These are phyloP conservation scores for Agrotis segetum DNA, from an alignment of 2,888 invertebrate genomes.

Conservation along the genomic window DNA sequence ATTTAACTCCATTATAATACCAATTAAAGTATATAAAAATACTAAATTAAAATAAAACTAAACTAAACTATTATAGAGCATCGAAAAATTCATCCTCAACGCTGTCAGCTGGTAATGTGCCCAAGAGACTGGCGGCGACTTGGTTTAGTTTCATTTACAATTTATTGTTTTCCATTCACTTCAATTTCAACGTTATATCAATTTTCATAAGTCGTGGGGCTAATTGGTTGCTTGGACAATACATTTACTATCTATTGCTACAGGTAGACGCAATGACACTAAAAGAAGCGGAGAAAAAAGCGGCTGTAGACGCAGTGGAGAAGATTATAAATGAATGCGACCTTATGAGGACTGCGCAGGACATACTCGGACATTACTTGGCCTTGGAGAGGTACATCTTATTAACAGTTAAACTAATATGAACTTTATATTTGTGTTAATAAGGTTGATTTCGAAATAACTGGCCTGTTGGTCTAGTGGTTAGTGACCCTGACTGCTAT, in stretches of 20 bases:
- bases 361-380: conserved; percentile 96
- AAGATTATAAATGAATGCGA: conserved; percentile 93
- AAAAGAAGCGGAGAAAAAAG: conserved; percentile 70
- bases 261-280: conserved; percentile 76
- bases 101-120: too few relatives aligned
- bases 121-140: too few relatives aligned
- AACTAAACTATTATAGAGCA: too few relatives aligned
- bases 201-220: neutral
- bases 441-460: neutral
- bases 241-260: neutral
- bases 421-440: neutral
- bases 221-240: neutral
- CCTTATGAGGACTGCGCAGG: conserved; percentile 95
- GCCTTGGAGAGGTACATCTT: conserved; percentile 94
- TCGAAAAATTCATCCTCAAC: too few relatives aligned
- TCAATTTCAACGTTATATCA: neutral
- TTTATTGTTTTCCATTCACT: neutral
- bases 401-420: neutral
- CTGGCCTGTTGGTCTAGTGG: too few relatives aligned
- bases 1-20: too few relatives aligned
- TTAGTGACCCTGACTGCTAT: too few relatives aligned
- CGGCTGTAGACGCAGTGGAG: conserved; percentile 84
- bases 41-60: too few relatives aligned
- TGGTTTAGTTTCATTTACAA: too few relatives aligned
- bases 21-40: too few relatives aligned